Percentiles rank a stretch among this genome's conserved stretches.
Evolutionary conservation across 1,140 invertebrate species (phyloP).

Genomic region (Caenorhabditis tropicalis): DNA sequence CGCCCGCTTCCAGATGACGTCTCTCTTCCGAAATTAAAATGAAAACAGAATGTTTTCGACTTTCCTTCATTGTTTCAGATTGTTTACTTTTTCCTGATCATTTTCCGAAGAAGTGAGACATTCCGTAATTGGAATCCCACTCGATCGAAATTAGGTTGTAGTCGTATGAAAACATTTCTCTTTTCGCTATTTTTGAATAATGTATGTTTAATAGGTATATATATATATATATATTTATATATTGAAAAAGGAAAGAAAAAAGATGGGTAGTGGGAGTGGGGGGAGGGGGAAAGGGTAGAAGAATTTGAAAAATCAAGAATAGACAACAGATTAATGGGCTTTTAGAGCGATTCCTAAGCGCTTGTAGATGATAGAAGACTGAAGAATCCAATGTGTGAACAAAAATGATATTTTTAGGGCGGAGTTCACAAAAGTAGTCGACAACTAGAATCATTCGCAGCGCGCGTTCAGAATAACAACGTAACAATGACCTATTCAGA

Average conservation of each 20-base stretch:
- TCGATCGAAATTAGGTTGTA: no score
- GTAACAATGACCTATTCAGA: constrained; percentile 43
- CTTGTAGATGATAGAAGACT: background rate
- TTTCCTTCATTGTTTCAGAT: no score
- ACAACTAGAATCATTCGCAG: constrained; percentile 1
- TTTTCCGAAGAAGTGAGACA: no score
- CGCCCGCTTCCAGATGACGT: no score
- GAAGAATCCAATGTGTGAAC: background rate
- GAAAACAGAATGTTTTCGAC: no score
- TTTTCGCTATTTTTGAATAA: no score
- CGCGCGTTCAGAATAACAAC: constrained; percentile 34
- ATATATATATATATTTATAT: no score
- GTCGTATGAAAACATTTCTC: no score
- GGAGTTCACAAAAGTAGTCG: background rate
- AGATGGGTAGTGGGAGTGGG: background rate
- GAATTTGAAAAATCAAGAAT: background rate
- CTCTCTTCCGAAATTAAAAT: no score
- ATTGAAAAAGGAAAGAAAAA: background rate
- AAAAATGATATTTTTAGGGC: background rate
- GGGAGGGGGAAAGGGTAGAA: no score
- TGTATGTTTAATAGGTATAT: constrained; percentile 2
- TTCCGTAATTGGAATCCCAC: no score
- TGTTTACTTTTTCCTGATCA: no score
- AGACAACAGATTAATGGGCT: constrained; percentile 15
- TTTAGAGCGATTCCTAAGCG: constrained; percentile 35